Conservation (phyloP, 2,888 invertebrate genomes). For the Pollenia angustigena region DNA sequence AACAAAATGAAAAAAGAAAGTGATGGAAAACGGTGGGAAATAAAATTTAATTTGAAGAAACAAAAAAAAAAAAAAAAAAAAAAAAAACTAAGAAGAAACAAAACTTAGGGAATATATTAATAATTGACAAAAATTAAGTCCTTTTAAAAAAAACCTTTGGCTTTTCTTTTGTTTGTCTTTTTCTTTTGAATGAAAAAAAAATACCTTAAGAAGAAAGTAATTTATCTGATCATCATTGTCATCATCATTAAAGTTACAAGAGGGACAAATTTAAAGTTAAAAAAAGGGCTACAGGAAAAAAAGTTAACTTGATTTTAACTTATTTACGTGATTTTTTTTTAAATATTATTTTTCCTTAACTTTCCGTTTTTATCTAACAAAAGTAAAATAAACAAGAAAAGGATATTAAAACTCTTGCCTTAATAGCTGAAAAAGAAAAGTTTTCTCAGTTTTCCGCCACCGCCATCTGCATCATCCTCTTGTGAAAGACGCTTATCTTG, state of each 20-base stretch:
- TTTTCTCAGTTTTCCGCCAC: slow-evolving; percentile 32
- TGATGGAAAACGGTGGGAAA: background rate
- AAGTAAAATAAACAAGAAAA: slow-evolving; percentile 50
- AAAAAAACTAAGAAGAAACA: background rate
- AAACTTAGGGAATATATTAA: too few species aligned
- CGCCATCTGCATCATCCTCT: background rate
- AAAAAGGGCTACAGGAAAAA: slow-evolving; percentile 19
- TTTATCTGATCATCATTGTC: slow-evolving; percentile 65
- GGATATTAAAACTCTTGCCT: slow-evolving; percentile 61
- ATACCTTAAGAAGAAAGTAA: slow-evolving; percentile 59
- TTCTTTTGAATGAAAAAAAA: background rate
- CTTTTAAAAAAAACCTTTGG: background rate
- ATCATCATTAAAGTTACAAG: slow-evolving; percentile 41
- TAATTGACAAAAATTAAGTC: too few species aligned
- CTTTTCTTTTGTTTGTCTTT: slow-evolving; percentile 1
- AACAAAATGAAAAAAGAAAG: background rate
- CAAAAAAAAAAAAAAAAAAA: slow-evolving; percentile 5
- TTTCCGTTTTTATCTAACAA: slow-evolving; percentile 10
- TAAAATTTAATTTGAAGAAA: slow-evolving; percentile 2
- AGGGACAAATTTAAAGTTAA: background rate
- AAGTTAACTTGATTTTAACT: slow-evolving; percentile 67
- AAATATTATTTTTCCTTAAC: slow-evolving; percentile 12
- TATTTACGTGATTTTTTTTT: slow-evolving; percentile 65
- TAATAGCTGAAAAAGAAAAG: slow-evolving; percentile 58
- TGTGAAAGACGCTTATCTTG: slow-evolving; percentile 47